phyloP scores from a whole-genome alignment of 2,113 vertebrate genomes.

The Monopterus albus region DNA sequence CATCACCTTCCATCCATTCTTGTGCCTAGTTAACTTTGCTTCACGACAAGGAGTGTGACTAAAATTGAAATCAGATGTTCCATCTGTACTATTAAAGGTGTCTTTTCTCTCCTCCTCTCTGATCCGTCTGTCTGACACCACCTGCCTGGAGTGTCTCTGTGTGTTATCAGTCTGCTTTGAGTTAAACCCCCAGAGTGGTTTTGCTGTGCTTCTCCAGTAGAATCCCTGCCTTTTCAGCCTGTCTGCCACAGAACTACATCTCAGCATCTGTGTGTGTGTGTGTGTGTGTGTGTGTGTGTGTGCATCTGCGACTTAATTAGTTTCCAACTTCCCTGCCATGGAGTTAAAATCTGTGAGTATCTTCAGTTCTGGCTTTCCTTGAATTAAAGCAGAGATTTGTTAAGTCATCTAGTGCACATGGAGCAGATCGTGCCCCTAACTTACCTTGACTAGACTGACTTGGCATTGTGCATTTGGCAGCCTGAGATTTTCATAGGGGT shows the following conservation, averaged over 20 bases:
- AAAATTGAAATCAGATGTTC: slow-evolving; percentile 41
- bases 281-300: slow-evolving; percentile 5
- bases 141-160: slow-evolving; percentile 55
- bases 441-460: not conserved
- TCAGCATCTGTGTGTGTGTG: slow-evolving; percentile 36
- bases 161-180: slow-evolving; percentile 64
- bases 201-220: slow-evolving; percentile 61
- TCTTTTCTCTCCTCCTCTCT: slow-evolving; percentile 51
- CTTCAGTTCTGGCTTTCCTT: slow-evolving; percentile 15
- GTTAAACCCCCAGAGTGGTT: slow-evolving; percentile 61
- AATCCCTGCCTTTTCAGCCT: slow-evolving; percentile 59
- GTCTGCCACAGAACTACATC: slow-evolving; percentile 34
- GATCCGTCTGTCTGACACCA: slow-evolving; percentile 61
- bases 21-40: slow-evolving; percentile 19
- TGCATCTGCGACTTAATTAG: slow-evolving; percentile 35
- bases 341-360: slow-evolving; percentile 20
- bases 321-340: slow-evolving; percentile 23
- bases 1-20: slow-evolving; percentile 2
- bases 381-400: slow-evolving; percentile 12
- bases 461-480: too few species aligned
- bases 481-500: too few species aligned
- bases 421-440: not conserved
- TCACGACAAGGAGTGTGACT: slow-evolving; percentile 35
- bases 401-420: not conserved
- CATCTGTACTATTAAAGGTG: slow-evolving; percentile 60